phyloP scores from a whole-genome alignment of 2,797 vertebrate genomes.

The Momotus momota region DNA sequence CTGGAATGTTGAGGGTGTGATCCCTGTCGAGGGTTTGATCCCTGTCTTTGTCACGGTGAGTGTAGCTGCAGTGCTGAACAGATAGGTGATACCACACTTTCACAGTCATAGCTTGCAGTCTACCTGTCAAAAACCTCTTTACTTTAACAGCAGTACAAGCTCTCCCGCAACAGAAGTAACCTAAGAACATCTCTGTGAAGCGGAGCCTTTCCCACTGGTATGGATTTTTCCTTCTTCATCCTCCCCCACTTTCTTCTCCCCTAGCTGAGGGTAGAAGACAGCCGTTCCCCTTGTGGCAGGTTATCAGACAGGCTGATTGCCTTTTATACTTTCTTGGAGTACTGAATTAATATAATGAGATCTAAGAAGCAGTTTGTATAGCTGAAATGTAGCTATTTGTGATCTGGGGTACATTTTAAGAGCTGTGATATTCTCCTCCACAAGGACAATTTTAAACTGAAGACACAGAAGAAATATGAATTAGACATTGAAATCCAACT shows the following conservation, averaged over 20 bases:
- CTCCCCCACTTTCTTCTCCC: neutral
- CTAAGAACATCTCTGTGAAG: neutral
- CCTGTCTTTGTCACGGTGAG: rapidly evolving
- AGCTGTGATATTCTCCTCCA: neutral
- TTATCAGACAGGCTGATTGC: neutral
- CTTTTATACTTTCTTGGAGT: neutral
- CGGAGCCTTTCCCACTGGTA: neutral
- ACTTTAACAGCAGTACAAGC: neutral
- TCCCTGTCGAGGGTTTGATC: neutral
- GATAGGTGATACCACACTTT: neutral
- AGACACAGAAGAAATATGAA: neutral
- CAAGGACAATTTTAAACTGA: neutral
- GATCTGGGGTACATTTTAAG: neutral
- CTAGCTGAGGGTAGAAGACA: neutral
- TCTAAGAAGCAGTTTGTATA: neutral
- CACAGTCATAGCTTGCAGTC: neutral
- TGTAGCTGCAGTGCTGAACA: rapidly evolving
- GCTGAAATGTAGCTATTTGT: neutral
- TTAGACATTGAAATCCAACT: neutral
- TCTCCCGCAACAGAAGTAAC: neutral
- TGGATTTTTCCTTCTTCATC: neutral
- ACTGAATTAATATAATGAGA: neutral
- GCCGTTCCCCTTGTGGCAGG: neutral
- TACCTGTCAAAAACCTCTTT: neutral
- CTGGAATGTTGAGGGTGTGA: neutral